Conservation (phyloP, 2,113 vertebrate species). For the Hypanus sabinus region DNA sequence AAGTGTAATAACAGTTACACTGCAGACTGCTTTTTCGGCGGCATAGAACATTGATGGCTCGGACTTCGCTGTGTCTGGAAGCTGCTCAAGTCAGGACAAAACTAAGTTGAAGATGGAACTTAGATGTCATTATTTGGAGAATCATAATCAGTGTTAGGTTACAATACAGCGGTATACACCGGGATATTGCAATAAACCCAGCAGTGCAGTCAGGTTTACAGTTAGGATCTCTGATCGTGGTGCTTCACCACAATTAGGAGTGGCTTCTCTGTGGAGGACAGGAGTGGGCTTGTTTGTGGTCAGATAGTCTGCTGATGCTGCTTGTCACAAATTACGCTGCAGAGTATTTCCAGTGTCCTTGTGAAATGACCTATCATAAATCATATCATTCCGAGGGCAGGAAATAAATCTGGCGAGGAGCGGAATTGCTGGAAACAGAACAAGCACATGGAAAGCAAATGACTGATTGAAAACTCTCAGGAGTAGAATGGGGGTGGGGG, state of each 20-base stretch:
- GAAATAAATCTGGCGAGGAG: not conserved
- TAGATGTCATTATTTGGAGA: no score
- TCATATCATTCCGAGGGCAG: not conserved
- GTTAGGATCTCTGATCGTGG: not conserved
- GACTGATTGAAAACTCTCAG: not conserved
- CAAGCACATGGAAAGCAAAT: not conserved
- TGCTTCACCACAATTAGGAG: not conserved
- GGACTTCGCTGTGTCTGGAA: not conserved
- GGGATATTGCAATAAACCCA: not conserved
- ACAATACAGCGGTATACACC: not conserved
- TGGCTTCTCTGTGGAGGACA: not conserved
- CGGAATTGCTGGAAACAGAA: not conserved
- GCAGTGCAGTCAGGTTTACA: not conserved
- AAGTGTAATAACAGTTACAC: no score
- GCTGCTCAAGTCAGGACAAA: not conserved
- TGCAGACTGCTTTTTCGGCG: not conserved
- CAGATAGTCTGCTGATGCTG: not conserved
- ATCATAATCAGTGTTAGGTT: not conserved
- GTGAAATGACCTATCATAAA: not conserved
- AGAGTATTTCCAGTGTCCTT: not conserved
- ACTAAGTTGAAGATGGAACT: not conserved
- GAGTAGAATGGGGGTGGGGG: no score
- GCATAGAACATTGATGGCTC: not conserved
- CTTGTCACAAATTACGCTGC: not conserved
- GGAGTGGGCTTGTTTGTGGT: not conserved